These are phyloP conservation scores for Caerostris extrusa DNA, from an alignment of 1,140 invertebrate genomes.

Conservation along the genomic window DNA sequence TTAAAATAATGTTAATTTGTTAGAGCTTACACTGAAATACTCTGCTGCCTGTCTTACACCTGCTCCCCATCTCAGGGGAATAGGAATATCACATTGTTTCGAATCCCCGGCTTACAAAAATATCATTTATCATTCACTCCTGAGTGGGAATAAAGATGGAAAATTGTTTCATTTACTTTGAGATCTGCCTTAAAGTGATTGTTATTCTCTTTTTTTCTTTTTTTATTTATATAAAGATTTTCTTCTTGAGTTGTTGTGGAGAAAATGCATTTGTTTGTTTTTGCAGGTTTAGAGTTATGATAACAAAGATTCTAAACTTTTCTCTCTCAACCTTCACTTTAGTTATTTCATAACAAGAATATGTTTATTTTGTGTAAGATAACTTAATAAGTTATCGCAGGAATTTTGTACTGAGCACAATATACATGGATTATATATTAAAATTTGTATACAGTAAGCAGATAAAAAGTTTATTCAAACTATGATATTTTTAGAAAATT, in stretches of 20 bases:
- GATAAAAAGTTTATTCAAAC: no score
- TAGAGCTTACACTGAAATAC: background rate
- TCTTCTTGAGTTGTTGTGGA: background rate
- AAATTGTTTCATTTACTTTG: constrained; percentile 11
- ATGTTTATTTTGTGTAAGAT: no score
- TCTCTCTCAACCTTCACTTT: no score
- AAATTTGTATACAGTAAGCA: no score
- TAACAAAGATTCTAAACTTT: no score
- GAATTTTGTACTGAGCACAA: no score
- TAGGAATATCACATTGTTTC: background rate
- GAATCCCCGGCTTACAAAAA: background rate
- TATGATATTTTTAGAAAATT: no score
- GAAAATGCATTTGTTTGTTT: background rate
- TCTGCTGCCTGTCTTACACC: background rate
- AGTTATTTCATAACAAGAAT: no score
- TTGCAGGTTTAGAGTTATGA: no score
- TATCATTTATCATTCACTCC: background rate
- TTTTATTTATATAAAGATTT: background rate
- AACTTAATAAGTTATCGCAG: no score
- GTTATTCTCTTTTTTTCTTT: background rate
- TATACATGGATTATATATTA: no score
- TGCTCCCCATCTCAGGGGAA: background rate
- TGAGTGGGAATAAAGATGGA: background rate
- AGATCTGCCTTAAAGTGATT: background rate
- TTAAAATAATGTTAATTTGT: constrained; percentile 12